Evolutionary conservation across 2,888 invertebrate species (phyloP).

Genomic region (Ceramica pisi): DNA sequence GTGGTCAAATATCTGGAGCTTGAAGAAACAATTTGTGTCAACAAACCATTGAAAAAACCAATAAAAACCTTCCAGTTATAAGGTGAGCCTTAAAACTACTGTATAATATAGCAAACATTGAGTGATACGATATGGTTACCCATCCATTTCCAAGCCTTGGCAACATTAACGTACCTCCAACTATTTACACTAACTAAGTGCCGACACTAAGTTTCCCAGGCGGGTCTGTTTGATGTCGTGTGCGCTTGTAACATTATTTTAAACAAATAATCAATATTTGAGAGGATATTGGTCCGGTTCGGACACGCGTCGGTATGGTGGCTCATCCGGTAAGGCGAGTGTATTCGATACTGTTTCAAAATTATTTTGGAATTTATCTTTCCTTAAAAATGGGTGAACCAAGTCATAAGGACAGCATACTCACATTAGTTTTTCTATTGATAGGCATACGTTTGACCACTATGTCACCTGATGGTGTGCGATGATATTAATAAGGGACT

Average conservation of each 20-base stretch:
- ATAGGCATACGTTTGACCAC: no score
- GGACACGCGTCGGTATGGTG: slow-evolving; percentile 39
- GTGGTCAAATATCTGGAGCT: no score
- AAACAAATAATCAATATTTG: slow-evolving; percentile 68
- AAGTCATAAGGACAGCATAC: no score
- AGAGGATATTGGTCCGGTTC: slow-evolving; percentile 38
- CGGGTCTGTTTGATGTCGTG: slow-evolving; percentile 57
- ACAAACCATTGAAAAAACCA: no score
- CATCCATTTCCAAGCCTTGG: slow-evolving; percentile 25
- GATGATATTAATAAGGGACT: no score
- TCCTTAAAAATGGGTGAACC: no score
- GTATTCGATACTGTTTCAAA: slow-evolving; percentile 20
- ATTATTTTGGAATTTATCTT: no score
- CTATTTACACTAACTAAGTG: slow-evolving; percentile 49
- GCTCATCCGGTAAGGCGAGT: background rate
- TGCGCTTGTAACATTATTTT: slow-evolving; percentile 63
- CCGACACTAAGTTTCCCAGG: slow-evolving; percentile 40
- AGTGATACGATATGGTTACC: background rate
- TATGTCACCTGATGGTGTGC: no score
- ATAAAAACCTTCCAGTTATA: background rate
- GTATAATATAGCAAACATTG: background rate
- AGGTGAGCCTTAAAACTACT: background rate
- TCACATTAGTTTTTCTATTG: no score
- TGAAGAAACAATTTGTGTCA: no score
- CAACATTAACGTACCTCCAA: slow-evolving; percentile 18